Conservation (phyloP, 2,113 vertebrate genomes). For the Brienomyrus longianalis region DNA sequence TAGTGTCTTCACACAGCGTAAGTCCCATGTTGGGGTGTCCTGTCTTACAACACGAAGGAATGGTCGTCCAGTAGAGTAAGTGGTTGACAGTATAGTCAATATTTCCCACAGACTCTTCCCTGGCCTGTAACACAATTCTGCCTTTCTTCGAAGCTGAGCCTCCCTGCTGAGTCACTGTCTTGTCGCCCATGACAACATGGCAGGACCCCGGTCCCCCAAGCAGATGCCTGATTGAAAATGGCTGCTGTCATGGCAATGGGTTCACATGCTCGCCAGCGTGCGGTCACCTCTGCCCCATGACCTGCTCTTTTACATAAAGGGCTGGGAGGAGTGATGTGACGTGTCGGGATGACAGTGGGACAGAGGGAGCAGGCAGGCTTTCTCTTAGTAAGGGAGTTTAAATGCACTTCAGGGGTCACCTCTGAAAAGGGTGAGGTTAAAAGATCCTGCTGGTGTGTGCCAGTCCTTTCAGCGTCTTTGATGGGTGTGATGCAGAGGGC, state of each 20-base stretch:
- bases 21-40: not conserved
- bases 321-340: not conserved
- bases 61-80: not conserved
- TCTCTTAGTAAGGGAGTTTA: not conserved
- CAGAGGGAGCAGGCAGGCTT: not conserved
- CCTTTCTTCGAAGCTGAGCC: not conserved
- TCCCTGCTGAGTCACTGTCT: slow-evolving; percentile 12
- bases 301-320: not conserved
- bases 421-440: not conserved
- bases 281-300: slow-evolving; percentile 3
- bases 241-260: slow-evolving; percentile 3
- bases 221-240: slow-evolving; percentile 4
- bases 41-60: not conserved
- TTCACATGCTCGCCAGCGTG: not conserved
- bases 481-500: not conserved
- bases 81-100: not conserved
- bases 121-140: not conserved
- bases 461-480: not conserved
- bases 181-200: slow-evolving; percentile 7
- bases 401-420: not conserved
- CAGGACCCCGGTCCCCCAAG: not conserved
- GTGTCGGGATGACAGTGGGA: not conserved
- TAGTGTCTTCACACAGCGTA: not conserved
- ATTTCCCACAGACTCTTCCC: slow-evolving; percentile 3
- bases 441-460: not conserved